phyloP scores from a whole-genome alignment of 2,797 vertebrate genomes.

The Darevskia mixta region DNA sequence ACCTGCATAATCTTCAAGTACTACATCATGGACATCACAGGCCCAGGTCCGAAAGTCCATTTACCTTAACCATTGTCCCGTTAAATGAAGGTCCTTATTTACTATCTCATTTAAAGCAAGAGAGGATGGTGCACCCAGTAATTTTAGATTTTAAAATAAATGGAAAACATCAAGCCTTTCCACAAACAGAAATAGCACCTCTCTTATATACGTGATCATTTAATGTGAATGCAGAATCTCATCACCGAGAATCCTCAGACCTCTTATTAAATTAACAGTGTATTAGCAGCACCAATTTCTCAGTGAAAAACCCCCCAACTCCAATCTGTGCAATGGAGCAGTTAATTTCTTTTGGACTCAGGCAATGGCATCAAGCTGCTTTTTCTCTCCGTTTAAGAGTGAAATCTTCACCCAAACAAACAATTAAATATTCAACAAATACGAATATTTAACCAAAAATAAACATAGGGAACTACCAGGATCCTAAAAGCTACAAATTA shows the following conservation, averaged over 20 bases:
- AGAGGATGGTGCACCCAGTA: neutral
- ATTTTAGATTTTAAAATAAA: constrained; percentile 43
- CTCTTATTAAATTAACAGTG: constrained; percentile 80
- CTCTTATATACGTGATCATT: constrained; percentile 65
- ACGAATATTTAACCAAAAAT: constrained; percentile 75
- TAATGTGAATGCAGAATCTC: constrained; percentile 74
- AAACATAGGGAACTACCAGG: constrained; percentile 59
- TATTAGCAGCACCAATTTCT: constrained; percentile 76
- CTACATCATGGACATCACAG: neutral
- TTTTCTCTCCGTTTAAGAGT: constrained; percentile 63
- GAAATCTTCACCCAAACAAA: constrained; percentile 74
- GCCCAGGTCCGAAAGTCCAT: neutral
- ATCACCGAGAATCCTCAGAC: constrained; percentile 79
- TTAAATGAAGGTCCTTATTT: neutral
- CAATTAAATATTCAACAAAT: constrained; percentile 77
- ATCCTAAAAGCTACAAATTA: constrained; percentile 74
- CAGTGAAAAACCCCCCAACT: constrained; percentile 73
- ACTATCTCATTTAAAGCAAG: neutral
- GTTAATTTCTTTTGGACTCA: constrained; percentile 85
- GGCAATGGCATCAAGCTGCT: constrained; percentile 78
- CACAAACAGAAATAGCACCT: constrained; percentile 50
- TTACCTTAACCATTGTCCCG: neutral
- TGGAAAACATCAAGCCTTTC: constrained; percentile 35
- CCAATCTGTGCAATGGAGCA: constrained; percentile 83
- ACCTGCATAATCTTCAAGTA: neutral